Conservation (phyloP, 2,888 invertebrate genomes). For the Odontomyia ornata region DNA sequence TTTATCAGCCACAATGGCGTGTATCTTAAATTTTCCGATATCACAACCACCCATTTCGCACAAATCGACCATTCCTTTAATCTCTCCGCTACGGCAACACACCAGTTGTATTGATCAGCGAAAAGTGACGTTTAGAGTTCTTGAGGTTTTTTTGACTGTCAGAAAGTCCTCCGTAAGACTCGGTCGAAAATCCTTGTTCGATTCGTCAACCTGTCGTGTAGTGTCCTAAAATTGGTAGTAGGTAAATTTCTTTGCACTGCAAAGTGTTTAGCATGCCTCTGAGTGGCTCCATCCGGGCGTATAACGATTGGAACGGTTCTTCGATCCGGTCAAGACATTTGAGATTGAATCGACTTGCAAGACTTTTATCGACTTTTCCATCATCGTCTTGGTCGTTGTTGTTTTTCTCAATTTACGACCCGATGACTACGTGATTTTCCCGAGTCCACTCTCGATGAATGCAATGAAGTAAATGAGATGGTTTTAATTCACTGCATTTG, state of each 20-base stretch:
- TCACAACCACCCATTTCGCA: too few relatives aligned
- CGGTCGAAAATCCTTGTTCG: constrained; percentile 42
- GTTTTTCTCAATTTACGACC: constrained; percentile 38
- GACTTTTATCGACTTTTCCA: constrained; percentile 54
- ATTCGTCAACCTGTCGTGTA: constrained; percentile 49
- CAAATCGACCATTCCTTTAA: too few relatives aligned
- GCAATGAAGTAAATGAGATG: background rate
- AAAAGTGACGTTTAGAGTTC: constrained; percentile 53
- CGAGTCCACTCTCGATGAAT: background rate
- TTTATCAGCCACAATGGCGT: too few relatives aligned
- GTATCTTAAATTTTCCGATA: too few relatives aligned
- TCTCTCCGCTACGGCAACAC: constrained; percentile 45
- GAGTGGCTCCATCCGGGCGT: background rate
- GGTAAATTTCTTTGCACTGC: constrained; percentile 25
- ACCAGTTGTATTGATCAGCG: constrained; percentile 52
- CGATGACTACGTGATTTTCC: background rate
- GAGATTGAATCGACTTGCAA: constrained; percentile 36
- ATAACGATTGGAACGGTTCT: background rate
- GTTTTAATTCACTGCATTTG: background rate
- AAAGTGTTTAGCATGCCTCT: background rate
- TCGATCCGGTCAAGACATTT: constrained; percentile 36
- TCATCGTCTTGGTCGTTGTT: constrained; percentile 45
- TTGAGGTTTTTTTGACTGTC: constrained; percentile 44
- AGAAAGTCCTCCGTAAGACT: constrained; percentile 33
- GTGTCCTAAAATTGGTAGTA: constrained; percentile 33